phyloP scores from a whole-genome alignment of 1,140 invertebrate species.

The Andrena cerasifolii region DNA sequence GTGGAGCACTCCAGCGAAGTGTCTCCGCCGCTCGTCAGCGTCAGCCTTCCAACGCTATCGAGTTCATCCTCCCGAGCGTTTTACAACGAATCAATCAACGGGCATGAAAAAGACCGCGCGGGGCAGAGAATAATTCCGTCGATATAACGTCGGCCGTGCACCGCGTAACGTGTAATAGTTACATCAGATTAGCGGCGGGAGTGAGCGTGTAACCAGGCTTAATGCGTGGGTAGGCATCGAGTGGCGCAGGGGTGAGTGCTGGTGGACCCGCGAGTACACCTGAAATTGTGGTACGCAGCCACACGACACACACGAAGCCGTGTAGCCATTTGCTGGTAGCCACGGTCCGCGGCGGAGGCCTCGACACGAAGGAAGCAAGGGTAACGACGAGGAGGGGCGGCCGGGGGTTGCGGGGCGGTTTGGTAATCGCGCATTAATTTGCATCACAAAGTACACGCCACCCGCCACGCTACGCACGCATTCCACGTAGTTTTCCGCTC shows the following conservation, averaged over 20 bases:
- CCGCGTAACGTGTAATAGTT: slow-evolving; percentile 77
- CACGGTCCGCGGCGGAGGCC: slow-evolving; percentile 24
- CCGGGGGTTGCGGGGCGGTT: slow-evolving; percentile 62
- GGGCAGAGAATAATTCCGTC: slow-evolving; percentile 25
- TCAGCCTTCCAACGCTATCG: neutral
- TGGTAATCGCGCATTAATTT: slow-evolving; percentile 81
- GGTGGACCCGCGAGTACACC: slow-evolving; percentile 44
- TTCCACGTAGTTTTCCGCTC: slow-evolving; percentile 73
- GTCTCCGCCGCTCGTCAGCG: no score
- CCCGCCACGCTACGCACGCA: slow-evolving; percentile 74
- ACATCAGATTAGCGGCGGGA: slow-evolving; percentile 72
- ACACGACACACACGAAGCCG: slow-evolving; percentile 10
- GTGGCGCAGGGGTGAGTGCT: slow-evolving; percentile 39
- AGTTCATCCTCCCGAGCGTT: neutral
- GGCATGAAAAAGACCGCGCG: no score
- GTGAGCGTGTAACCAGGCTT: slow-evolving; percentile 70
- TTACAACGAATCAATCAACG: slow-evolving; percentile 12
- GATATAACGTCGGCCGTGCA: slow-evolving; percentile 27
- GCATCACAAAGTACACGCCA: slow-evolving; percentile 80
- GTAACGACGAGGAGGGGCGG: slow-evolving; percentile 50
- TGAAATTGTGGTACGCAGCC: slow-evolving; percentile 33
- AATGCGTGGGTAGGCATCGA: slow-evolving; percentile 71
- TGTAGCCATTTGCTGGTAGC: slow-evolving; percentile 26
- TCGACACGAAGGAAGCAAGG: slow-evolving; percentile 49
- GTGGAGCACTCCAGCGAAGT: no score